phyloP scores from a whole-genome alignment of 2,888 invertebrate genomes.

The Chrysolina oricalcia region DNA sequence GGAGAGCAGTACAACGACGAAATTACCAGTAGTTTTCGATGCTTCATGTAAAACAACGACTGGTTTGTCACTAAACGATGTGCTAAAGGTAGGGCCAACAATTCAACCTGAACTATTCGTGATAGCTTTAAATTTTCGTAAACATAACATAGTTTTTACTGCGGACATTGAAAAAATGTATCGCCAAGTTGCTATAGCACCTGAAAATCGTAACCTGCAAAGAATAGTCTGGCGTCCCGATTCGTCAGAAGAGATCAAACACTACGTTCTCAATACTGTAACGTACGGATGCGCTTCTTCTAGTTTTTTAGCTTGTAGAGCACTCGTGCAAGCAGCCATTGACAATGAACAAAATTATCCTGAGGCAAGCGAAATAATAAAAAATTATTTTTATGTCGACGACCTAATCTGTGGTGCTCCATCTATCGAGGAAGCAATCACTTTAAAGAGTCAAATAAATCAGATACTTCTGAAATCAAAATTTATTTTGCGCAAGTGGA shows the following conservation, averaged over 20 bases:
- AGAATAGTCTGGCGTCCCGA: constrained; percentile 51
- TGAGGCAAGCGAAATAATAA: constrained; percentile 38
- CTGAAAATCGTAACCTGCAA: constrained; percentile 48
- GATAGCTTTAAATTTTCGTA: constrained; percentile 52
- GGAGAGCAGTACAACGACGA: constrained; percentile 54
- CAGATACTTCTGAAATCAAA: constrained; percentile 33
- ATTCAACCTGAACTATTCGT: constrained; percentile 51
- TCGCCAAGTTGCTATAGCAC: constrained; percentile 46
- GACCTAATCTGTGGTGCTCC: constrained; percentile 47
- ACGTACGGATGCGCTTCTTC: constrained; percentile 52
- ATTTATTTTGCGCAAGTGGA: constrained; percentile 31
- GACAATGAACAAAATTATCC: constrained; percentile 34
- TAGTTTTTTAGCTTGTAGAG: constrained; percentile 59
- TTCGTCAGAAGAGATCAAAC: constrained; percentile 34
- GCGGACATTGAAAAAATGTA: constrained; percentile 58
- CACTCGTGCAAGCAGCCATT: constrained; percentile 57
- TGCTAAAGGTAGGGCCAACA: constrained; percentile 46
- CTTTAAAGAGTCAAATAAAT: constrained; percentile 27
- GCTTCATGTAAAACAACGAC: constrained; percentile 43
- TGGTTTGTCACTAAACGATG: constrained; percentile 51
- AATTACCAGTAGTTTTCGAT: constrained; percentile 57
- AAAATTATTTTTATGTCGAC: constrained; percentile 51
- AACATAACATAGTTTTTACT: constrained; percentile 48
- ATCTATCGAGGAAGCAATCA: constrained; percentile 16
- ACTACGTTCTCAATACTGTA: constrained; percentile 46